Base-by-base conservation (phyloP, 2,888 invertebrate genomes). In the Catocala nupta region DNA sequence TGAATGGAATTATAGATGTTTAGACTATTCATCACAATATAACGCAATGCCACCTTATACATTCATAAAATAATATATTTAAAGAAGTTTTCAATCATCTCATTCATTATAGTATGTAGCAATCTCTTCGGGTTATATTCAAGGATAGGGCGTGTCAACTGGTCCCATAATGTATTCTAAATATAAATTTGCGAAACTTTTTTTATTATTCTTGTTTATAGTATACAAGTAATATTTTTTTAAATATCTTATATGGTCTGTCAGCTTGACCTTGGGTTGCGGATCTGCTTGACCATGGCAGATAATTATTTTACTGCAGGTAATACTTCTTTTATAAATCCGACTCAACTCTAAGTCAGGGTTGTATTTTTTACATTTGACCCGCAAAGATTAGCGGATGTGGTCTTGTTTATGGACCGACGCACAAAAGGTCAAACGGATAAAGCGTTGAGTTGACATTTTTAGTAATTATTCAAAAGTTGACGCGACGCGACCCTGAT, bases 231-330 rank as follows among this genome's bases (percentile, higher is more conserved):
- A 44, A 12, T 6, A 9, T 60, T 54, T 50, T 52, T 34, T n/a
- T 51, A 1, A 8, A 5, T 39, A 5, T 5, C 12, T 16, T n/a
- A 58, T 42, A n/a, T 55, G 47, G 13, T 13, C 34, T 56, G 44
- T 65, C 55, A 55, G 50, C 55, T 1, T 8, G 54, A 51, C 78
- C 70, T 75, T 63, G 58, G 5, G 0, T 63, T 10, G 10, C 70
- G 66, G 70, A 77, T 72, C 65, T 59, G 16, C 13, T 54, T 51
- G 63, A 58, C 68, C 62, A 1, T 59, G 65, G 34, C n/a, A 13
- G 48, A 8, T 68, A 66, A 69, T 55, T 67, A 66, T 64, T 78
- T 75, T 75, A 81, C 67, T 75, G 65, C 75, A 77, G 64, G 80
- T 75, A 75, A 51, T 76, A 73, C 74, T 59, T 73, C 44, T 33